Conservation (phyloP, 2,888 invertebrate species). For the Himalopsyche anomala region DNA sequence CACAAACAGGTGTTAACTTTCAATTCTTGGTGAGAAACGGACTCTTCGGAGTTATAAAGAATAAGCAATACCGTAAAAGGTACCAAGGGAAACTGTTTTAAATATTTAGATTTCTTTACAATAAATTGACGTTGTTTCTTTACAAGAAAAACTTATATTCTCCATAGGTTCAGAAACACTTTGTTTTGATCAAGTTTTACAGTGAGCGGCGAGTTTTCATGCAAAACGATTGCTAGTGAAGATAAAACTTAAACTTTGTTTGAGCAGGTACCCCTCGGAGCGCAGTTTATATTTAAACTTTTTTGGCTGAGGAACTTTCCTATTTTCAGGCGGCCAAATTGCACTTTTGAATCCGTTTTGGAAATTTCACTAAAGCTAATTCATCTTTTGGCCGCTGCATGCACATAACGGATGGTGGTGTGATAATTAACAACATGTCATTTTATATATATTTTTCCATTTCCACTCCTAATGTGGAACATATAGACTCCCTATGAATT, state of each 20-base stretch:
- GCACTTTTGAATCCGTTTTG: background rate
- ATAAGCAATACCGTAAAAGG: too few relatives aligned
- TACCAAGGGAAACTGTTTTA: too few relatives aligned
- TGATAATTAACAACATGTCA: too few relatives aligned
- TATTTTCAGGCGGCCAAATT: background rate
- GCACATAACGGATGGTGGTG: too few relatives aligned
- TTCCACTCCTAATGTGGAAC: too few relatives aligned
- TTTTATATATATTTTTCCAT: too few relatives aligned
- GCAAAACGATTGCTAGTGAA: slow-evolving; percentile 51
- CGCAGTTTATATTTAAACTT: background rate
- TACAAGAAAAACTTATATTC: background rate
- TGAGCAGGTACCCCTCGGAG: background rate
- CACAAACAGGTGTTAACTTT: too few relatives aligned
- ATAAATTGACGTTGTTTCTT: background rate
- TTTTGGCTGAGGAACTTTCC: slow-evolving; percentile 3
- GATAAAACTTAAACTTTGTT: slow-evolving; percentile 51
- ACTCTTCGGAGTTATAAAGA: too few relatives aligned
- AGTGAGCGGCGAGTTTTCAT: slow-evolving; percentile 47
- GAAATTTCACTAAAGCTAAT: too few relatives aligned
- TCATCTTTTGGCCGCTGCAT: too few relatives aligned
- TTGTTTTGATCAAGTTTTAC: slow-evolving; percentile 22
- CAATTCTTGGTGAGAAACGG: too few relatives aligned
- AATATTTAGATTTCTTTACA: background rate
- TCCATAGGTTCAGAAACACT: background rate
- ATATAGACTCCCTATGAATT: too few relatives aligned